Evolutionary conservation across 2,797 vertebrate genomes (phyloP).

Genomic region (Potorous gilbertii): DNA sequence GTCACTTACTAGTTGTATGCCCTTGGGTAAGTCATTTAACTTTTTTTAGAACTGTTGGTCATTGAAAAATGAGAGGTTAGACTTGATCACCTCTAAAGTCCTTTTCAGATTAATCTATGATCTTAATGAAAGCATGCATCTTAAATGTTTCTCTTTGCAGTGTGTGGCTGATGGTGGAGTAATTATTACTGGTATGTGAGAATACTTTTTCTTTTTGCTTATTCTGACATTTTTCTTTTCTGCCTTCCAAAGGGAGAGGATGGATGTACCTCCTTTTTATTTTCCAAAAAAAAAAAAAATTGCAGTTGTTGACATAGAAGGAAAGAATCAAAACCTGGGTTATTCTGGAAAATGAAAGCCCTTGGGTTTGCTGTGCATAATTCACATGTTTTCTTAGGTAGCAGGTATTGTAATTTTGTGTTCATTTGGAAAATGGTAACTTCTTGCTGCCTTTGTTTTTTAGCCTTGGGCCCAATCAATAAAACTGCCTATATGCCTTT

Average conservation of each 20-base stretch:
- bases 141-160: background rate
- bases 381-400: constrained; percentile 32
- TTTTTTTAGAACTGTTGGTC: background rate
- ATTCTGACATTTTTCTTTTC: background rate
- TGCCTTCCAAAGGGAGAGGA: background rate
- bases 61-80: background rate
- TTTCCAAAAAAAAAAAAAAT: background rate
- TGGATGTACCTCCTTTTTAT: background rate
- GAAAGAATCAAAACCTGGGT: background rate
- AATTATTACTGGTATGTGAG: background rate
- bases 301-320: background rate
- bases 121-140: background rate
- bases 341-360: background rate
- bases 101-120: background rate
- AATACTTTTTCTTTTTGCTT: background rate
- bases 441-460: constrained; percentile 34
- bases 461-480: constrained; percentile 59
- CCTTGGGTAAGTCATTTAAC: background rate
- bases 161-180: background rate
- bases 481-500: constrained; percentile 53
- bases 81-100: background rate
- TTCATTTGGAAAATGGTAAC: constrained; percentile 63
- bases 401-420: constrained; percentile 37
- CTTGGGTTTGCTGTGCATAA: constrained; percentile 12
- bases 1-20: background rate